Evolutionary conservation across 2,113 vertebrate genomes (phyloP).

Genomic region (Planiliza haematocheilus): DNA sequence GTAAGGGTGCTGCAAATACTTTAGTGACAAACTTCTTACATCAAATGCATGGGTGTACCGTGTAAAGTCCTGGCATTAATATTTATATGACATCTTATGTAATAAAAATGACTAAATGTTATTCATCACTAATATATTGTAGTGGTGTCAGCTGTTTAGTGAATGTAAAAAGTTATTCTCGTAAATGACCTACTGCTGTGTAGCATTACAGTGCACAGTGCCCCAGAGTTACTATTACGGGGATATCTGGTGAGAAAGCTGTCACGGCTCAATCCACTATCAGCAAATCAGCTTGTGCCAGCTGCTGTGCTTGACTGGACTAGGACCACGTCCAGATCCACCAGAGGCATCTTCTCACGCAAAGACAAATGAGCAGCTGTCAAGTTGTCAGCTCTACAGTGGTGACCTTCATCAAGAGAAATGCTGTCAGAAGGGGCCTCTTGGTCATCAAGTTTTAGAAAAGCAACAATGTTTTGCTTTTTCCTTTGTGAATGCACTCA

Average conservation of each 20-base stretch:
- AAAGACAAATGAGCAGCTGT: slow-evolving; percentile 78
- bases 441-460: slow-evolving; percentile 49
- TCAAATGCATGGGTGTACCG: slow-evolving; percentile 1
- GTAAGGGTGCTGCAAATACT: slow-evolving; percentile 21
- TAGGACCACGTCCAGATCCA: slow-evolving; percentile 58
- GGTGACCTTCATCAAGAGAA: slow-evolving; percentile 46
- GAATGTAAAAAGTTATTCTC: slow-evolving; percentile 5
- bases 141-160: background rate
- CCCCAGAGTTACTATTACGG: slow-evolving; percentile 14
- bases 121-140: background rate
- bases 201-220: background rate
- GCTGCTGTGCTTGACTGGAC: slow-evolving; percentile 50
- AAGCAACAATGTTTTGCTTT: slow-evolving; percentile 53
- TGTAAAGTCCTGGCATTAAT: slow-evolving; percentile 2
- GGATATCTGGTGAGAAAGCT: slow-evolving; percentile 40
- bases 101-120: background rate
- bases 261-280: slow-evolving; percentile 51
- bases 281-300: slow-evolving; percentile 67
- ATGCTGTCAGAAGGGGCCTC: slow-evolving; percentile 50
- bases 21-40: slow-evolving; percentile 12
- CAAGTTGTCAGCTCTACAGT: slow-evolving; percentile 64
- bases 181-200: background rate
- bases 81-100: background rate
- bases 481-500: slow-evolving; percentile 46
- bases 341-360: slow-evolving; percentile 77